Percentiles rank a stretch among this genome's conserved stretches.
Evolutionary conservation across 2,888 invertebrate species (phyloP).

Genomic region (Eurytoma adleriae): DNA sequence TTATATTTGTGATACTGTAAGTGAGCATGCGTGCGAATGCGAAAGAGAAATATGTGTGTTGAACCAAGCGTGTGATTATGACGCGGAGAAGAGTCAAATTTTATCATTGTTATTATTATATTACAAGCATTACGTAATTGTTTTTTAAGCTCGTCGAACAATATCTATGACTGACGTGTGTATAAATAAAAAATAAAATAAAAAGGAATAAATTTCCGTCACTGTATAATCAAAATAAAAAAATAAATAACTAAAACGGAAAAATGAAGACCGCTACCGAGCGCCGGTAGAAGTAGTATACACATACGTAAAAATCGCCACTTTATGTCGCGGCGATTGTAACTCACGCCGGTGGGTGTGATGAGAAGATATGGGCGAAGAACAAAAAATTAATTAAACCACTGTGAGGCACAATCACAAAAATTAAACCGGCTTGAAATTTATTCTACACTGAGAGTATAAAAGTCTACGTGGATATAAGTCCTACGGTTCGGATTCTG

Average conservation of each 20-base stretch:
- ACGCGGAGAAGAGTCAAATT: constrained; percentile 24
- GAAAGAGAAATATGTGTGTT: not conserved
- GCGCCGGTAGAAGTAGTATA: too few relatives aligned
- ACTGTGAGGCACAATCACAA: constrained; percentile 49
- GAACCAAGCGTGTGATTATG: not conserved
- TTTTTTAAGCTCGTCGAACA: constrained; percentile 44
- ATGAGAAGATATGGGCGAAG: not conserved
- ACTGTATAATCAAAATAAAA: constrained; percentile 1
- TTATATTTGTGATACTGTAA: constrained; percentile 54
- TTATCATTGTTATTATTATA: constrained; percentile 49
- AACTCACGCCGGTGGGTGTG: not conserved
- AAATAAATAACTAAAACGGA: not conserved
- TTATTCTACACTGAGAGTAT: constrained; percentile 16
- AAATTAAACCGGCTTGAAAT: constrained; percentile 8
- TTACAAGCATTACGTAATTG: constrained; percentile 30
- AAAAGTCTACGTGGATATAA: constrained; percentile 1
- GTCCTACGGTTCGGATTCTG: constrained; percentile 33
- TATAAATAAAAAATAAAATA: constrained; percentile 6
- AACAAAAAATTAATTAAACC: constrained; percentile 25
- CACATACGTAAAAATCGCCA: not conserved
- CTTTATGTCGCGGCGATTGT: not conserved
- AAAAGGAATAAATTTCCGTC: constrained; percentile 4
- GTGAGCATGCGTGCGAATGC: not conserved
- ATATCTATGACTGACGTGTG: constrained; percentile 36
- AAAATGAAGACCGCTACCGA: not conserved